These are phyloP conservation scores for Danionella cerebrum DNA, from an alignment of 2,113 vertebrate genomes.

Conservation along the genomic window DNA sequence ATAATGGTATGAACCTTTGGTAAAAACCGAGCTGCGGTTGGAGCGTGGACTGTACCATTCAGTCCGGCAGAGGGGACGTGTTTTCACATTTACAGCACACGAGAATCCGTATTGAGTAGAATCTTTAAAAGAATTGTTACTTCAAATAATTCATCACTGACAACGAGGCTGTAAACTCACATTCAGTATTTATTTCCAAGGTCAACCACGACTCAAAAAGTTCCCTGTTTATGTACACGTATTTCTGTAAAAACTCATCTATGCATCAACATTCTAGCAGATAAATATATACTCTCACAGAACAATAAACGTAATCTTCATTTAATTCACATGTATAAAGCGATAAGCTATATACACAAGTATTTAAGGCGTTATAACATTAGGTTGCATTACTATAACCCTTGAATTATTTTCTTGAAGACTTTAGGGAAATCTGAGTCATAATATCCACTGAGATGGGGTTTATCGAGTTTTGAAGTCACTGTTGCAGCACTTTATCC, in stretches of 20 bases:
- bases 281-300: slow-evolving; percentile 39
- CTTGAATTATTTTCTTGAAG: slow-evolving; percentile 43
- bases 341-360: slow-evolving; percentile 44
- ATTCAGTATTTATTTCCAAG: slow-evolving; percentile 28
- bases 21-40: slow-evolving; percentile 58
- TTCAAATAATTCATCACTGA: neutral
- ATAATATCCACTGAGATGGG: slow-evolving; percentile 43
- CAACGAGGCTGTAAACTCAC: neutral
- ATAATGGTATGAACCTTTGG: too few relatives aligned
- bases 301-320: slow-evolving; percentile 44
- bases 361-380: slow-evolving; percentile 55
- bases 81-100: neutral
- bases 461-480: too few relatives aligned
- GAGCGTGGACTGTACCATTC: slow-evolving; percentile 37
- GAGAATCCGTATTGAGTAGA: neutral
- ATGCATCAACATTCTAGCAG: slow-evolving; percentile 24
- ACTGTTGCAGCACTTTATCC: too few relatives aligned
- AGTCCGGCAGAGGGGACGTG: neutral
- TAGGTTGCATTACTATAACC: slow-evolving; percentile 59
- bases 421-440: slow-evolving; percentile 35
- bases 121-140: neutral
- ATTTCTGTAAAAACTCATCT: slow-evolving; percentile 43
- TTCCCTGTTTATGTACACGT: slow-evolving; percentile 25
- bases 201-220: slow-evolving; percentile 25
- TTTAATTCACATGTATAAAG: slow-evolving; percentile 65